These are phyloP conservation scores for Koerneria pararmatus DNA, from an alignment of 2,888 invertebrate species.

Conservation along the genomic window DNA sequence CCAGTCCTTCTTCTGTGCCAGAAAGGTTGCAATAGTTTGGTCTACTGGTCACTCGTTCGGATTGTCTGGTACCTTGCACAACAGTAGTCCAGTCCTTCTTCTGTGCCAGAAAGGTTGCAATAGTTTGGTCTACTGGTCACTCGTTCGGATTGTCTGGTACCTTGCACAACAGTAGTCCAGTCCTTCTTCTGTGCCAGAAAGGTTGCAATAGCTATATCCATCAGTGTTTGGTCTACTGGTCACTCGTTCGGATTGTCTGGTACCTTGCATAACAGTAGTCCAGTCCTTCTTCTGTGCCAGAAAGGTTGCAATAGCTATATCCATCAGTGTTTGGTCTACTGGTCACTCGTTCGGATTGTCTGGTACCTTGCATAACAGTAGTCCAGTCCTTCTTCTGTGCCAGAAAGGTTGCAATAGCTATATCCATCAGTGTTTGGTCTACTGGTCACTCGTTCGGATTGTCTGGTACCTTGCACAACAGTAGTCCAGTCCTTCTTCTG, in stretches of 20 bases:
- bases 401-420: no score
- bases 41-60: conserved; percentile 4
- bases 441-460: conserved; percentile 9
- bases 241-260: conserved; percentile 21
- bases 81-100: conserved; percentile 31
- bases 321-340: no score
- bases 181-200: conserved; percentile 33
- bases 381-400: conserved; percentile 30
- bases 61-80: conserved; percentile 34
- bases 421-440: no score
- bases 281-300: conserved; percentile 31
- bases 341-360: conserved; percentile 13
- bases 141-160: conserved; percentile 26
- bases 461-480: conserved; percentile 34
- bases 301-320: no score
- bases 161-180: conserved; percentile 33
- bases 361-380: conserved; percentile 36
- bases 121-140: conserved; percentile 14
- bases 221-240: conserved; percentile 15
- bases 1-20: background rate
- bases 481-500: conserved; percentile 32
- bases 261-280: conserved; percentile 35
- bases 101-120: conserved; percentile 33
- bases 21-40: no score
- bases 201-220: no score